Evolutionary conservation across 2,888 invertebrate genomes (phyloP), one percentile per base, ranked within the genome.

Genomic region (Dasysyrphus albostriatus): DNA sequence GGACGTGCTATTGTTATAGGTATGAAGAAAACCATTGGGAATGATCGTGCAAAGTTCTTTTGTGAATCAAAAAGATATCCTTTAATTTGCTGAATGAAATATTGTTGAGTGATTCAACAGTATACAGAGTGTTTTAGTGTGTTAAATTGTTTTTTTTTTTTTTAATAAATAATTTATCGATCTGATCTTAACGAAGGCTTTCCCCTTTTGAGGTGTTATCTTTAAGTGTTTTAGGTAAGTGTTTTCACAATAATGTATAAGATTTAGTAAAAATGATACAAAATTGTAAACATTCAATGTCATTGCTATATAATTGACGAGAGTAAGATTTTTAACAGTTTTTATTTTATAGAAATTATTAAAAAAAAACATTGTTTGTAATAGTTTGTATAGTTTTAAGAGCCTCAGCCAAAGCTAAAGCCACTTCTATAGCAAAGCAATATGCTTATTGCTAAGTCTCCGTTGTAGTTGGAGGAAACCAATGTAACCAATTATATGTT

Each of bases 11-110:
- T 56, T 14, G 59, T 34, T 24, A 3, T 29, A 76, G 75, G 72
- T 61, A 76, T 80, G 80, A 76, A 70, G 44, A 42, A 56, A 42
- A 29, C 0, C 24, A 32, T 24, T 63, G 34, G 10, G 12, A 47
- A 47, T 6, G 34, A 72, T 65, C 54, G 80, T 29, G 32, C 12
- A 58, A 67, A 39, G 3, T 72, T 59, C 44, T 42, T 54, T 37
- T 16, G 59, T 54, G 54, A 37, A 51, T 39, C 58, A 47, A 54
- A 54, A 61, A 14, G n/a, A 34, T 59, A 58, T 54, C 49, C 49
- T n/a, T 69, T n/a, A 39, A 24, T 19, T 24, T 8, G 1, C 8
- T 39, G 24, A 39, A 29, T 39, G 42, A 61, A 39, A 32, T 54
- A 32, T 29, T 54, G 14, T 32, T 54, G 8, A 32, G 14, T 54